Conservation (phyloP, 1,140 invertebrate genomes). For the Episyrphus balteatus region DNA sequence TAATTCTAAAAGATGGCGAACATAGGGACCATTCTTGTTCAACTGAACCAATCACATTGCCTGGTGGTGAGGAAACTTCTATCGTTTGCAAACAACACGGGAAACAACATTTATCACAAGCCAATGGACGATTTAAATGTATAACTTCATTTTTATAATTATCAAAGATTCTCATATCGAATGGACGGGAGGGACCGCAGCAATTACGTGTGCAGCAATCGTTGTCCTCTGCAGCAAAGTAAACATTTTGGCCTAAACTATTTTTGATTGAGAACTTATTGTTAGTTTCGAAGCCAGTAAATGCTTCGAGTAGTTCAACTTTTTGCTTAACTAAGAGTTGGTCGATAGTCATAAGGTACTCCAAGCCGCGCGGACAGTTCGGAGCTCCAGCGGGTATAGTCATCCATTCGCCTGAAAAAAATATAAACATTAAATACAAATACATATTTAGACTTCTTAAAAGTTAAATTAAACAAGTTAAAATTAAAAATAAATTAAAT, state of each 20-base stretch:
- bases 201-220: conserved; percentile 67
- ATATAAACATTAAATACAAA: background rate
- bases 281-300: conserved; percentile 80
- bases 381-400: conserved; percentile 54
- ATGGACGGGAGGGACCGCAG: conserved; percentile 64
- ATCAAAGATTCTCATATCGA: conserved; percentile 79
- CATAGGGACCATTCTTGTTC: conserved; percentile 78
- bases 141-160: conserved; percentile 64
- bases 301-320: conserved; percentile 71
- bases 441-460: background rate
- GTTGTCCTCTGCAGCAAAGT: conserved; percentile 73
- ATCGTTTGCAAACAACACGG: conserved; percentile 79
- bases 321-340: conserved; percentile 80
- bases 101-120: conserved; percentile 67
- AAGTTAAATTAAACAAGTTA: background rate
- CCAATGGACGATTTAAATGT: conserved; percentile 59
- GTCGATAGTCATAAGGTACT: conserved; percentile 86
- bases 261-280: conserved; percentile 80
- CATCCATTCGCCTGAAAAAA: conserved; percentile 67
- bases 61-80: conserved; percentile 61
- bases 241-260: conserved; percentile 66
- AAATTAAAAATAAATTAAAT: background rate
- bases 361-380: conserved; percentile 82
- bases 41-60: conserved; percentile 61
- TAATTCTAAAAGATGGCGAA: conserved; percentile 65